Base-by-base conservation (phyloP, 2,888 invertebrate species). In the Mythimna lalbum region DNA sequence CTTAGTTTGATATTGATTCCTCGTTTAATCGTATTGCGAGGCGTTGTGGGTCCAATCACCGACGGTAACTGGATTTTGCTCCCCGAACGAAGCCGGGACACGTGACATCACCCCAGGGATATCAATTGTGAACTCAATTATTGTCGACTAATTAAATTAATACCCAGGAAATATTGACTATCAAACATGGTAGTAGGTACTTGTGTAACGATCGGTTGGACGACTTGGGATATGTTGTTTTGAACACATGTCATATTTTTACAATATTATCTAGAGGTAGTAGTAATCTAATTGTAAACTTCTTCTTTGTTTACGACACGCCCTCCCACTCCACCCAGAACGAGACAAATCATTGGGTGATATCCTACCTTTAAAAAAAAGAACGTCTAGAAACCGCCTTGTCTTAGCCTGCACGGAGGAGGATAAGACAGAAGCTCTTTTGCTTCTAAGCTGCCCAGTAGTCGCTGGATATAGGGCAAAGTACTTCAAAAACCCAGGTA, bases 31-130 rank as follows among this genome's bases (percentile, higher is more conserved):
- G 86, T 87, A 91, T 94, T 92, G 87, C 89, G 87, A 89, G 89
- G 92, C 93, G 92, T 91, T 92, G 92, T 91, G 92, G 87, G 90
- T 86, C 91, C 93, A 93, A 93, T 94, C 93, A 92, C 91, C 89
- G 88, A 87, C 88, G 89, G 88, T 94, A 94, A 94, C 92, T 91
- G 88, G 92, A 91, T 94, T 94, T 88, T 84, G 87, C 89, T 87
- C 88, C 88, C 87, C 87, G 86, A 88, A 89, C 89, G 90, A 86
- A 84, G 87, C 69, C 81, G 86, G 83, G 87, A 88, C 88, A 87
- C 87, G 90, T 90, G 90, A 89, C 87, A 80, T 90, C 87, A 85
- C 90, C 90, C 90, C 64, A 43, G 88, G 89, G 91, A 88, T 88
- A 87, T 88, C 86, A 87, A 88, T 87, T 86, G 84, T 82, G 85